Evolutionary conservation across 1,140 invertebrate genomes (phyloP).

Genomic region (Limonius californicus): DNA sequence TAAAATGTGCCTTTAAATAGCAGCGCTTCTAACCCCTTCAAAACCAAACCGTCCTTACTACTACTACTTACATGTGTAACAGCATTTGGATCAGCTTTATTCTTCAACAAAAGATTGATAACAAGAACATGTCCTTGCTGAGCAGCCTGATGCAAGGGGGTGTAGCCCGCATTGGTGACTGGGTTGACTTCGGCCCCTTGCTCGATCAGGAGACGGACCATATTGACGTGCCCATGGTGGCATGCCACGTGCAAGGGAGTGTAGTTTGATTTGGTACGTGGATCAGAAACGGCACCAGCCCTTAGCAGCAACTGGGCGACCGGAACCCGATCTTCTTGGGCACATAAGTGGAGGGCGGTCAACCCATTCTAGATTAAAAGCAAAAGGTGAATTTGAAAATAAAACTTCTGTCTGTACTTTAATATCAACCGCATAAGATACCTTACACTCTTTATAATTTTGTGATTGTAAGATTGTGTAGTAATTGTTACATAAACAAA

Average conservation of each 20-base stretch:
- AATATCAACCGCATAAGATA: too few species aligned
- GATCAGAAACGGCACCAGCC: conserved; percentile 75
- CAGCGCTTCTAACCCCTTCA: too few species aligned
- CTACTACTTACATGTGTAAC: conserved; percentile 89
- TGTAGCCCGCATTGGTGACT: conserved; percentile 83
- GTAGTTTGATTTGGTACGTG: conserved; percentile 89
- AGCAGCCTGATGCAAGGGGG: conserved; percentile 95
- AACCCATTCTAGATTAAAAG: conserved; percentile 66
- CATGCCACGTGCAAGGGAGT: conserved; percentile 95
- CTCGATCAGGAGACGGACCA: conserved; percentile 89
- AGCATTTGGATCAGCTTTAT: conserved; percentile 92
- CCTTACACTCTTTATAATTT: too few species aligned
- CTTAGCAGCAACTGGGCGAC: conserved; percentile 82
- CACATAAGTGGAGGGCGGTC: conserved; percentile 84
- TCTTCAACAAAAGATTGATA: conserved; percentile 89
- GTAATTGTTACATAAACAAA: too few species aligned
- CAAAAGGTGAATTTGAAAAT: too few species aligned
- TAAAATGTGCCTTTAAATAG: too few species aligned
- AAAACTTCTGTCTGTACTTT: too few species aligned
- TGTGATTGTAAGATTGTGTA: too few species aligned
- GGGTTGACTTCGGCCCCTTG: conserved; percentile 71
- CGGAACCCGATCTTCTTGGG: conserved; percentile 88
- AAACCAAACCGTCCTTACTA: too few species aligned
- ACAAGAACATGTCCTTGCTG: conserved; percentile 97
- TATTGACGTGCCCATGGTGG: conserved; percentile 95